Percentiles rank a stretch among this genome's conserved stretches.
Evolutionary conservation across 2,888 invertebrate species (phyloP).

Genomic region (Callimorpha dominula): DNA sequence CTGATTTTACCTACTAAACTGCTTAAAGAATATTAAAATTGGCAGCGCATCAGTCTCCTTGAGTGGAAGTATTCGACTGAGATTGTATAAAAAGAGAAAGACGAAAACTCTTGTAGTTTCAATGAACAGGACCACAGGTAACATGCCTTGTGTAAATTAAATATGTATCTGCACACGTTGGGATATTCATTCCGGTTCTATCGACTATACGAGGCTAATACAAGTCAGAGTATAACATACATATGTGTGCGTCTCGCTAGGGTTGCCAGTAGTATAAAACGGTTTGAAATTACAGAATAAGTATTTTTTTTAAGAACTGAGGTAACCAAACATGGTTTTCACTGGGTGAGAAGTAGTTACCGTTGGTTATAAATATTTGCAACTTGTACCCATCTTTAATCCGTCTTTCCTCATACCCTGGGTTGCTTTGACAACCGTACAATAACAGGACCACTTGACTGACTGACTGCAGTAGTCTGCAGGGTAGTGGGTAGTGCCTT

Average conservation of each 20-base stretch:
- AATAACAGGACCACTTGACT: no score
- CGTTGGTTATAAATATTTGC: no score
- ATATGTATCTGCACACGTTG: constrained; percentile 15
- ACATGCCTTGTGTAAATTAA: constrained; percentile 4
- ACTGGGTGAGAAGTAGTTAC: no score
- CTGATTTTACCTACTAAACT: no score
- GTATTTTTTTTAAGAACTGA: not conserved
- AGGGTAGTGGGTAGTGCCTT: no score
- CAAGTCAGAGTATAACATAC: not conserved
- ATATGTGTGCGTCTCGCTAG: not conserved
- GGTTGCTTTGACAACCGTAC: no score
- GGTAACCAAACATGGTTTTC: no score
- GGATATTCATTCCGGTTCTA: constrained; percentile 16
- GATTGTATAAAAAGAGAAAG: not conserved
- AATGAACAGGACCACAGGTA: not conserved
- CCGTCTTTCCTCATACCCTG: no score
- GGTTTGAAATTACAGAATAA: not conserved
- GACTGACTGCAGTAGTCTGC: no score
- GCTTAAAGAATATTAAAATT: no score
- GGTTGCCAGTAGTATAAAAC: not conserved
- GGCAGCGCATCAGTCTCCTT: not conserved
- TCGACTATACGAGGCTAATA: constrained; percentile 2
- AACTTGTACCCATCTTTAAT: no score
- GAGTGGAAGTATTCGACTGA: not conserved
- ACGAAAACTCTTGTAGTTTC: not conserved